Base-by-base conservation (phyloP, 2,113 vertebrate species). In the Peromyscus leucopus region DNA sequence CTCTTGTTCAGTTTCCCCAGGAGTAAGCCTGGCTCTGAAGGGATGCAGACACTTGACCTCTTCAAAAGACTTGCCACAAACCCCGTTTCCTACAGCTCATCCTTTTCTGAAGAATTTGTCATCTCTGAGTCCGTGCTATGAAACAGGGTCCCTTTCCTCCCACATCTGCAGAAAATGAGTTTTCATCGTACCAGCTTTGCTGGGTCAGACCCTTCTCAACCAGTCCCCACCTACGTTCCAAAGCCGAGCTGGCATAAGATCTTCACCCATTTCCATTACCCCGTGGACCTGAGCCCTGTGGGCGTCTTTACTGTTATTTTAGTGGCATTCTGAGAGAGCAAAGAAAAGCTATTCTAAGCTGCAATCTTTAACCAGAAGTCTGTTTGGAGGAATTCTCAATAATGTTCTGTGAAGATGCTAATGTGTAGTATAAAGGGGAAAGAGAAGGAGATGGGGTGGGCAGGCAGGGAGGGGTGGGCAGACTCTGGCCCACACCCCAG, bases 261-360 rank as follows among this genome's bases (percentile, higher is more conserved):
- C 67, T 69, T 94, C 46, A 11, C 36, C 55, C 36, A 39, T 31
- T 12, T 59, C 9, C 16, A 85, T 16, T 65, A 63, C 78, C 90
- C 57, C 15, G 5, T 31, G 22, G 28, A 51, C 42, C 13, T 55
- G 15, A 31, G 24, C 63, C 84, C 59, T 86, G 86, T 12, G 10
- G 42, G 24, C 21, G 57, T 78, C 75, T 57, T 92, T 83, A 67
- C 48, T 80, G 84, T 63, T 55, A 57, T 74, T 80, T 85, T 65
- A 17, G 67, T 87, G 79, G 48, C 21, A 39, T 89, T 96, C 93
- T 91, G 78, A 22, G 75, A 75, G 42, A 90, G 89, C 85, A 86
- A 85, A 95, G 85, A 88, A 95, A 95, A 57, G 19, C 46, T 80
- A n/a, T 92, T 92, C 94, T 88, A 78, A 92, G 48, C 10, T 21